Base-by-base conservation (phyloP, 1,140 invertebrate genomes). In the Solen grandis region DNA sequence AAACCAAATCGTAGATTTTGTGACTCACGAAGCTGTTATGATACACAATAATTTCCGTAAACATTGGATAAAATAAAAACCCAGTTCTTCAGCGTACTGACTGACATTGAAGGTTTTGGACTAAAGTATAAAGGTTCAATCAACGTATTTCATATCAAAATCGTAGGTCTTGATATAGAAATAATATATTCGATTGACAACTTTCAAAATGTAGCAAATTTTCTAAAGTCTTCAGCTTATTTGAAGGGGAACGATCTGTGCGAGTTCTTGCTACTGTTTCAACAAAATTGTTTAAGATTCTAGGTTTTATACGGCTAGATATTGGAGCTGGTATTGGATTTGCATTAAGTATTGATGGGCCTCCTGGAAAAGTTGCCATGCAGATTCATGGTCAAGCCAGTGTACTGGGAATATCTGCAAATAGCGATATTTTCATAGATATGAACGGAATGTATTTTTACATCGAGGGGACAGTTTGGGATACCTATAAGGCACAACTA, bases 271-370 rank as follows among this genome's bases (percentile, higher is more conserved):
- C 16, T 31, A 50, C 54, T 50, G 3, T 68, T 52, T 68, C 65
- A 50, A 3, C 41, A 0, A 27, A 27, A 46, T 38, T 50, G 5
- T 13, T 68, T 5, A 54, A 69, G 36, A 25, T 66, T 25, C 29
- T 25, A 4, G 41, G 41, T n/a, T 76, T 76, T 35, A 10, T 66
- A 5, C 25, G 62, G 19, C 35, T 76, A 35, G 31, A 66, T 50
- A 25, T 27, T n/a, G 74, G 74, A 35, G 14, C n/a, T 8, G 74
- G 74, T 0, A 31, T 76, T 13, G 74, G 62, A 38, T 1, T 54
- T 4, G 74, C 62, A 22, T 66, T 76, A 13, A 66, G 60, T 38
- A 13, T 76, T 46, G 74, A 76, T n/a, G n/a, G n/a, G n/a, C n/a
- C n/a, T n/a, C n/a, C n/a, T n/a, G n/a, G n/a, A n/a, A n/a, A n/a